Evolutionary conservation across 2,888 invertebrate genomes (phyloP).

Genomic region (Stenurella melanura): DNA sequence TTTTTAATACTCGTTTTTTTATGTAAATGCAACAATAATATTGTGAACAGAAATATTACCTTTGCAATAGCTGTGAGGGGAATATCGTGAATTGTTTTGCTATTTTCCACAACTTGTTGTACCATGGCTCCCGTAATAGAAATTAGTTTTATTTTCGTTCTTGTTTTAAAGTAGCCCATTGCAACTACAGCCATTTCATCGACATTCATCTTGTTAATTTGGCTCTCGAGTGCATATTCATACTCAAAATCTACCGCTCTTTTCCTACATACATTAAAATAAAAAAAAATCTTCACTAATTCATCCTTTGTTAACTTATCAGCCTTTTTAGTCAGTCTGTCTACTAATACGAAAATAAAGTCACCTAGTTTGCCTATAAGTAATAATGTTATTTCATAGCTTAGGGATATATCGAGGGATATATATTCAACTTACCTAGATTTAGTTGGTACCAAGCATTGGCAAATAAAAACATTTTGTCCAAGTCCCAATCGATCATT

Average conservation of each 20-base stretch:
- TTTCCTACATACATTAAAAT: constrained; percentile 78
- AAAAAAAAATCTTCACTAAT: constrained; percentile 81
- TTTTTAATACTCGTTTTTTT: no score
- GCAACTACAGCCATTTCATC: constrained; percentile 83
- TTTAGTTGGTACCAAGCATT: constrained; percentile 81
- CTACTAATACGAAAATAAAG: constrained; percentile 76
- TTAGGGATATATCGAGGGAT: no score
- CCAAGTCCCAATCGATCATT: constrained; percentile 74
- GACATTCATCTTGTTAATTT: constrained; percentile 76
- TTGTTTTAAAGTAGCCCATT: constrained; percentile 87
- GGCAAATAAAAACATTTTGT: constrained; percentile 77
- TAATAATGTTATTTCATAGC: not conserved
- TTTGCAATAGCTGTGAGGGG: constrained; percentile 81
- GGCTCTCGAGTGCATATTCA: constrained; percentile 76
- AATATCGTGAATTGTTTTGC: constrained; percentile 78
- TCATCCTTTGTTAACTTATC: constrained; percentile 78
- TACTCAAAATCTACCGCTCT: constrained; percentile 79
- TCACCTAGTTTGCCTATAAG: constrained; percentile 75
- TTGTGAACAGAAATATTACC: constrained; percentile 60
- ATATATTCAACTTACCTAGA: constrained; percentile 62
- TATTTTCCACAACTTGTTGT: constrained; percentile 74
- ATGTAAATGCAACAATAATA: no score
- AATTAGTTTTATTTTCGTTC: constrained; percentile 77
- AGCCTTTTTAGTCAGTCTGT: constrained; percentile 77
- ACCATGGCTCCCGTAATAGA: constrained; percentile 73